Evolutionary conservation across 2,113 vertebrate species (phyloP).

Genomic region (Vulpes lagopus): DNA sequence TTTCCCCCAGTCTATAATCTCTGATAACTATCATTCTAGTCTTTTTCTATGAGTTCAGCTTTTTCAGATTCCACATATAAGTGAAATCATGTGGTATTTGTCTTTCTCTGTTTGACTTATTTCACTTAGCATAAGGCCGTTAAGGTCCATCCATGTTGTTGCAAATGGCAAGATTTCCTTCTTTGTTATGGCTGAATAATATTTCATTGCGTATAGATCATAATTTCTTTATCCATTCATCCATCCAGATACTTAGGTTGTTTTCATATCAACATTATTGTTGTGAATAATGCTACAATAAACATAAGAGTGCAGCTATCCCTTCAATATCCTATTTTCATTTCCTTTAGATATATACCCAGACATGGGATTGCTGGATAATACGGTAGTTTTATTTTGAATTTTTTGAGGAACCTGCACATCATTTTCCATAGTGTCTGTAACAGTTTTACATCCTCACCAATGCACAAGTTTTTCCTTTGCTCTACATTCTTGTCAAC

Average conservation of each 20-base stretch:
- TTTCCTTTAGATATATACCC: neutral
- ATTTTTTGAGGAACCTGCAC: neutral
- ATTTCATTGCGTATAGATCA: neutral
- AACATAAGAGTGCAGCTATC: neutral
- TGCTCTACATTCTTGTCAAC: neutral
- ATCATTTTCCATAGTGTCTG: neutral
- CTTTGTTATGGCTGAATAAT: slow-evolving; percentile 16
- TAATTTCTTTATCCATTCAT: neutral
- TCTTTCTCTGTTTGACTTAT: neutral
- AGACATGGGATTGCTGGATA: neutral
- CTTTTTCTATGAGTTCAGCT: neutral
- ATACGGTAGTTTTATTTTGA: neutral
- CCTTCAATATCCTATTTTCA: neutral
- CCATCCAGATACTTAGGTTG: neutral
- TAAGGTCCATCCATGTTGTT: neutral
- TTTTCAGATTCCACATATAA: neutral
- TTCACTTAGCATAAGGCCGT: neutral
- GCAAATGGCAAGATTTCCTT: neutral
- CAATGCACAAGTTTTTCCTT: neutral
- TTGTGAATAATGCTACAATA: neutral
- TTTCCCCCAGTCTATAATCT: neutral
- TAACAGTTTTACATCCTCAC: neutral
- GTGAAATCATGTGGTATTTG: neutral
- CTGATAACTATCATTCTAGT: neutral
- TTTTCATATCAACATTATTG: neutral